Evolutionary conservation across 2,113 vertebrate species (phyloP), one percentile per base, ranked within the genome.

Genomic region (Psittacara wagleri): DNA sequence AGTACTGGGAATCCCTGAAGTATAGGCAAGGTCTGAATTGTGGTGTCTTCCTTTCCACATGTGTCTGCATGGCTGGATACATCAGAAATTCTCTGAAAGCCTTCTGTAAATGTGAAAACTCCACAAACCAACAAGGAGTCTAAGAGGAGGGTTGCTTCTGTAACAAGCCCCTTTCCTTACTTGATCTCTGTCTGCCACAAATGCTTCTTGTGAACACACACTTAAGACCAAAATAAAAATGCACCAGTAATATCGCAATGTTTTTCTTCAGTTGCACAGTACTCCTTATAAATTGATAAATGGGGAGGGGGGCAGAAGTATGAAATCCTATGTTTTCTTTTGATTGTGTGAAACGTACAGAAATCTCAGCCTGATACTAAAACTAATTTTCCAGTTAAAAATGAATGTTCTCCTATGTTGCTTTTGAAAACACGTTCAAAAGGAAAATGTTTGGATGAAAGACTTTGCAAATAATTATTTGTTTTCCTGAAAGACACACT

Each of bases 381-480:
- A 85, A 74, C 46, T 31, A 24, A 37, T 64, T 81, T 68, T 41
- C 55, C 35, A 33, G 25, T 74, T 64, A 67, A 88, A 95, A 75
- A 70, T 54, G 11, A 35, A 16, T 23, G 7, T 70, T 68, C 86
- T 69, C 12, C 77, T 69, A 5, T 18, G 33, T 66, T 84, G 46
- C 73, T 79, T 39, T 95, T 76, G 68, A 83, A 84, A 94, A 82
- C 57, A 52, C 67, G 18, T 85, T 89, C 73, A 87, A 79, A 95
- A 77, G 59, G 44, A 48, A 96, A 95, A 83, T 95, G 93, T 97
- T 96, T 96, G 91, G 86, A 94, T 92, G 93, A 80, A 51, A 91
- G 86, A 63, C 37, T 96, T 78, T 83, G 83, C 79, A 95, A 96
- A 87, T 95, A 95, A 97, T 96, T 83, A 92, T 96, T 97, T 97